Evolutionary conservation across 2,113 vertebrate genomes (phyloP), one percentile per base, ranked within the genome.

Genomic region (Thermophis baileyi): DNA sequence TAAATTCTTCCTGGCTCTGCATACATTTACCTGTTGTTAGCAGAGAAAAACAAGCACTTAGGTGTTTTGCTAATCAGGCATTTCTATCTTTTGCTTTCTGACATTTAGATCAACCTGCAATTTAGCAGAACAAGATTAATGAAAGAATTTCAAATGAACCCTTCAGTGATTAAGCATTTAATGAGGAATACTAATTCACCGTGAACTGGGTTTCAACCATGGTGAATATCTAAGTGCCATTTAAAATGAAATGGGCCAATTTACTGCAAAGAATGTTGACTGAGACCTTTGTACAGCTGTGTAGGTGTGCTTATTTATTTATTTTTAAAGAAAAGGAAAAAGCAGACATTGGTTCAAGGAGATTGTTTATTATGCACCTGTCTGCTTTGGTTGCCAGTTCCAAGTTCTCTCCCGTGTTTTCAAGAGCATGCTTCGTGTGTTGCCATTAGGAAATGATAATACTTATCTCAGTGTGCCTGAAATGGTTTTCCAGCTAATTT

Each of bases 61-160:
- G 93, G 89, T 92, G 91, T 96, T 97, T 94, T 93, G 92, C 94
- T 97, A 95, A 97, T 97, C 97, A 97, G 95, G 90, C 88, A 49
- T 93, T 96, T 94, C 87, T 95, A 89, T 97, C 96, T 95, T 96
- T 95, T 91, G 93, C 90, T 90, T 93, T 97, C 96, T 98, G 97
- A 97, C 96, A 97, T 98, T 97, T 97, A 92, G 94, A 96, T 96
- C 96, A 97, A 93, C 95, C 95, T 89, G 93, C 96, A 96, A 95
- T 93, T 95, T 97, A 95, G 91, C 93, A 94, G 93, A 87, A 92
- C 95, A 94, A 91, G 95, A 96, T 97, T 96, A 96, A 92, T 92
- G 94, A 93, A 93, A 90, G 95, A 96, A 95, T 97, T 96, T 92
- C 57, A 97, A 96, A 96, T 96, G 93, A 96, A 96, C 81, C 10